These are phyloP conservation scores for Synanthedon myopaeformis DNA, from an alignment of 2,888 invertebrate species.

Conservation along the genomic window DNA sequence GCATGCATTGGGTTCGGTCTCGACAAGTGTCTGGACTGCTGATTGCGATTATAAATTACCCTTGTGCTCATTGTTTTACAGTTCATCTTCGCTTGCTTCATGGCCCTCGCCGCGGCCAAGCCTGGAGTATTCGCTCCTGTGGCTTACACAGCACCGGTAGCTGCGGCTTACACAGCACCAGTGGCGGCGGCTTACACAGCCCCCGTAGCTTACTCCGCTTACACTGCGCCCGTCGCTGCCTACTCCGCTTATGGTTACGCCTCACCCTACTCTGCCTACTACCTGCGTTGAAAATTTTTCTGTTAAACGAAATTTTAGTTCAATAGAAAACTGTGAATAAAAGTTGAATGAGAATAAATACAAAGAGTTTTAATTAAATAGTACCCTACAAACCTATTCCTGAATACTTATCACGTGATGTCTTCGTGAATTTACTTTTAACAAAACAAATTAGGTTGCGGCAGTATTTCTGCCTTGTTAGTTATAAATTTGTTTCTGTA, in stretches of 20 bases:
- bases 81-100: constrained; percentile 56
- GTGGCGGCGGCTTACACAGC: constrained; percentile 34
- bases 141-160: constrained; percentile 32
- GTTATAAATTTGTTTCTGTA: neutral
- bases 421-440: too few relatives aligned
- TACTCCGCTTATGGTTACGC: constrained; percentile 38
- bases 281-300: constrained; percentile 10
- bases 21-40: too few relatives aligned
- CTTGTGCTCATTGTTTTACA: constrained; percentile 19
- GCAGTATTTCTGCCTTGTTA: neutral
- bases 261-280: constrained; percentile 27
- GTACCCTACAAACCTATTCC: too few relatives aligned
- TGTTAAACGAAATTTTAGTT: too few relatives aligned
- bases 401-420: too few relatives aligned
- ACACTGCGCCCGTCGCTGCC: constrained; percentile 26
- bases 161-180: constrained; percentile 33
- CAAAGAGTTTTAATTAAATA: too few relatives aligned
- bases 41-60: too few relatives aligned
- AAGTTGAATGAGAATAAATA: too few relatives aligned
- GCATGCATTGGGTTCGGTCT: too few relatives aligned
- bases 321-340: too few relatives aligned
- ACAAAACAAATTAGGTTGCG: neutral
- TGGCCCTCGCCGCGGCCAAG: constrained; percentile 59
- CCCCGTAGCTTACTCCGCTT: constrained; percentile 30
- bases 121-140: constrained; percentile 39